phyloP scores from a whole-genome alignment of 2,888 invertebrate species.

The Adelognathus sp. region DNA sequence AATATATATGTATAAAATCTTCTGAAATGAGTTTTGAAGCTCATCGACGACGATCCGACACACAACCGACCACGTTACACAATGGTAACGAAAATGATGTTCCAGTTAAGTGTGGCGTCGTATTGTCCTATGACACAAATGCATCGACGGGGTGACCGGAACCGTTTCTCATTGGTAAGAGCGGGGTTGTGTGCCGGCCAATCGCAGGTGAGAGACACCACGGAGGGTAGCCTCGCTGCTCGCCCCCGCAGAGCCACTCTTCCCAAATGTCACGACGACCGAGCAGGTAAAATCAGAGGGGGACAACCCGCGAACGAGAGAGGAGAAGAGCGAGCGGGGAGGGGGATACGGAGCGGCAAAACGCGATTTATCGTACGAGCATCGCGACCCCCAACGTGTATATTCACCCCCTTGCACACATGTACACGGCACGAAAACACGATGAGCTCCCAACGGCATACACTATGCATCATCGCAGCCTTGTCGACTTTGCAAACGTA shows the following conservation, averaged over 20 bases:
- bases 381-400: constrained; percentile 29
- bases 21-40: constrained; percentile 9
- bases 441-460: constrained; percentile 15
- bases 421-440: constrained; percentile 21
- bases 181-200: constrained; percentile 67
- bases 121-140: constrained; percentile 69
- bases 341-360: constrained; percentile 52
- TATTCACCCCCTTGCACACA: too few species aligned
- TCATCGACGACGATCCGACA: constrained; percentile 69
- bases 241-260: constrained; percentile 53
- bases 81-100: constrained; percentile 74
- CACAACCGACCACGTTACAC: constrained; percentile 72
- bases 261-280: constrained; percentile 63
- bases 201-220: constrained; percentile 69
- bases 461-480: constrained; percentile 43
- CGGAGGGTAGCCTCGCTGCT: constrained; percentile 46
- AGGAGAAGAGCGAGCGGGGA: too few species aligned
- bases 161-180: constrained; percentile 73
- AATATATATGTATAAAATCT: too few species aligned
- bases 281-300: constrained; percentile 68
- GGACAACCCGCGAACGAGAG: constrained; percentile 6
- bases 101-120: constrained; percentile 70
- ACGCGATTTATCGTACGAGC: constrained; percentile 60
- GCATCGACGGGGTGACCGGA: constrained; percentile 64
- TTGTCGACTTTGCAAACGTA: constrained; percentile 48